phyloP scores from a whole-genome alignment of 2,113 vertebrate genomes.

The Cyprinus carpio region DNA sequence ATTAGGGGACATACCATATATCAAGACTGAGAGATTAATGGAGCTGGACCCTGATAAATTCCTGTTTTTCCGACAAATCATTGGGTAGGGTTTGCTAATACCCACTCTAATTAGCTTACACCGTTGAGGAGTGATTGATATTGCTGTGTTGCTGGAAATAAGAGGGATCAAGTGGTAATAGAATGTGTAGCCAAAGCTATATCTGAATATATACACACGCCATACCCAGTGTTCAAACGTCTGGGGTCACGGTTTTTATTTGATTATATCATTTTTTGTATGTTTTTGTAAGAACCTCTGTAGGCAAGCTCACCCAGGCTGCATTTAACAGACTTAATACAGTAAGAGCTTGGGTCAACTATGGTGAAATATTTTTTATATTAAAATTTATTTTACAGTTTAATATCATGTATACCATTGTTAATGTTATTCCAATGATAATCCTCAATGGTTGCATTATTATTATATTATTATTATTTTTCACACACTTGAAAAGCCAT shows the following conservation, averaged over 20 bases:
- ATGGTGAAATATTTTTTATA: neutral
- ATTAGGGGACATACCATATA: constrained; percentile 17
- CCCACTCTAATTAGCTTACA: constrained; percentile 33
- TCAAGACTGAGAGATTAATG: constrained; percentile 20
- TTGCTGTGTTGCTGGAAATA: neutral
- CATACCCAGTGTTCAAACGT: too few relatives aligned
- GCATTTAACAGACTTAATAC: too few relatives aligned
- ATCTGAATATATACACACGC: neutral
- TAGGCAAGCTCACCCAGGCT: too few relatives aligned
- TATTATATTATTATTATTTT: too few relatives aligned
- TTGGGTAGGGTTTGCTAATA: constrained; percentile 3
- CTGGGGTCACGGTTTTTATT: too few relatives aligned
- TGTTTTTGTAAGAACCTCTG: neutral
- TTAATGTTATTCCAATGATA: neutral
- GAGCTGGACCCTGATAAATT: neutral
- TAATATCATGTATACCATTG: neutral
- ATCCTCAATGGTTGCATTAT: too few relatives aligned
- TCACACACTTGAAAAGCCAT: too few relatives aligned
- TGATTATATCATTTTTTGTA: too few relatives aligned
- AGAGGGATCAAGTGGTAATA: neutral
- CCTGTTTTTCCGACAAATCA: constrained; percentile 22
- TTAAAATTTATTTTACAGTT: neutral
- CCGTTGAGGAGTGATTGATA: neutral
- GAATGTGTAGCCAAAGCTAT: neutral
- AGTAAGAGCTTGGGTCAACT: too few relatives aligned